Conservation (phyloP, 2,113 vertebrate species). For the Micromys minutus region DNA sequence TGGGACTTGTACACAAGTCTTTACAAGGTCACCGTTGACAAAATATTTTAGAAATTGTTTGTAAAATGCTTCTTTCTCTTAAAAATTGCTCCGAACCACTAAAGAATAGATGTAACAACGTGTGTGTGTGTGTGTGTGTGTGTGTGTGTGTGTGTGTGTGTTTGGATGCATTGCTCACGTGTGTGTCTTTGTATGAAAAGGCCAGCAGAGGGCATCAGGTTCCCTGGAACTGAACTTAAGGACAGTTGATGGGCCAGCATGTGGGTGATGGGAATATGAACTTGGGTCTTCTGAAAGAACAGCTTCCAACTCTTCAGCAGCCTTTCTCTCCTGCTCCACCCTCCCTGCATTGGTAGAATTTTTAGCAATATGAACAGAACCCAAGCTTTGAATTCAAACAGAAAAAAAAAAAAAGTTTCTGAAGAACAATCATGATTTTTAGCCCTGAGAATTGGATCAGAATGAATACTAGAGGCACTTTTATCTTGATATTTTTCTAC, state of each 20-base stretch:
- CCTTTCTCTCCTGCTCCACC: rapidly evolving
- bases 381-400: constrained; percentile 44
- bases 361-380: constrained; percentile 31
- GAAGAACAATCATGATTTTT: constrained; percentile 7
- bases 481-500: background rate
- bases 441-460: background rate
- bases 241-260: background rate
- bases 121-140: background rate
- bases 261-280: background rate
- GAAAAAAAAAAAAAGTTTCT: constrained; percentile 18
- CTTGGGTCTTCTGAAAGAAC: background rate
- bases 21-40: background rate
- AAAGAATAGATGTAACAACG: background rate
- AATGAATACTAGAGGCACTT: background rate
- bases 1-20: background rate
- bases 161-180: background rate
- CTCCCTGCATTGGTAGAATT: background rate
- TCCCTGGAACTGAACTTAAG: background rate
- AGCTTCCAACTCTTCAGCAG: background rate
- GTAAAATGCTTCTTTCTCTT: background rate
- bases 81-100: background rate
- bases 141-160: background rate
- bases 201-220: background rate
- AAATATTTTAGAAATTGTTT: constrained; percentile 28
- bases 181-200: background rate